Evolutionary conservation across 2,113 vertebrate species (phyloP), one percentile per base, ranked within the genome.

Genomic region (Anolis carolinensis): DNA sequence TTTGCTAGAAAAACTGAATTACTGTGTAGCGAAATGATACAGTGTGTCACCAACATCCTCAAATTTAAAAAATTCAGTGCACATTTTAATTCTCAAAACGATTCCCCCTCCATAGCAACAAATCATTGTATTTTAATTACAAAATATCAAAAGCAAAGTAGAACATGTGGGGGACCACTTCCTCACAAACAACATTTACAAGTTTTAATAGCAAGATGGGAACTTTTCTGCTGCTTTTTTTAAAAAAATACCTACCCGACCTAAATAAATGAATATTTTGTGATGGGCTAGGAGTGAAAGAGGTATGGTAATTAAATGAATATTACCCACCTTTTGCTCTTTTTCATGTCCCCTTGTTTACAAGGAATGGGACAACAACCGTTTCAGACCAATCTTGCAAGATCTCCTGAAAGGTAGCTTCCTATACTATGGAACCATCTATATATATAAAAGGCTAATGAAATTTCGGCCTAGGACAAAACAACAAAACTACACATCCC

Each of bases 371-470:
- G 16, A 71, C 16, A 68, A 68, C 65, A 65, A 20, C 3, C 90
- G 70, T 89, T 93, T 84, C 70, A 1, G 5, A 79, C 52, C 50
- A 5, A 44, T 44, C 5, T 18, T 48, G 70, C 67, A 4, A 20
- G 2, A 87, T 78, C 52, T 55, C 52, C 77, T 83, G 36, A 7
- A 63, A 50, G 30, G 39, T 59, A 59, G 3, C 14, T 16, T 59
- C 55, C 14, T 59, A 59, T 59, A 4, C 16, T n/a, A 30, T 71
- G 87, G 77, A 90, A 88, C 79, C 65, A 89, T 88, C 79, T 90
- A 84, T 85, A 84, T 91, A 79, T 55, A 73, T n/a, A n/a, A n/a
- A n/a, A n/a, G n/a, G n/a, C n/a, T n/a, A n/a, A n/a, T n/a, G n/a
- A n/a, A n/a, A n/a, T n/a, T n/a, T n/a, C n/a, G n/a, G n/a, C n/a